Conservation (phyloP, 2,888 invertebrate species). For the Brenthis hecate region DNA sequence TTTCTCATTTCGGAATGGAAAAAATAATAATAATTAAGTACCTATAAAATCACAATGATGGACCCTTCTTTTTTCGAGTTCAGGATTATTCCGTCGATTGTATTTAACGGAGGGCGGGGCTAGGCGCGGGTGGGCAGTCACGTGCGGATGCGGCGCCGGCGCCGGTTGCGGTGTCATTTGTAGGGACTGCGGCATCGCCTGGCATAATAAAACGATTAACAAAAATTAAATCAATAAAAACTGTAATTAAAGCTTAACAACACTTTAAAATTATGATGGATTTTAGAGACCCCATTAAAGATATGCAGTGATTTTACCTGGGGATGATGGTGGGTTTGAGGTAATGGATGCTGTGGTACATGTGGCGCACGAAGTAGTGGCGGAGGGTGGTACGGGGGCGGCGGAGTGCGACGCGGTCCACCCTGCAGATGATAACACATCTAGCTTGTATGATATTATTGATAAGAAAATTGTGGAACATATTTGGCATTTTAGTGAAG, state of each 20-base stretch:
- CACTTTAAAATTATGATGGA: conserved; percentile 1
- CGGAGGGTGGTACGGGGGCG: conserved; percentile 89
- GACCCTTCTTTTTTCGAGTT: conserved; percentile 96
- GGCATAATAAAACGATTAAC: background rate
- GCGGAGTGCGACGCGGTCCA: conserved; percentile 87
- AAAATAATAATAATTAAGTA: conserved; percentile 4
- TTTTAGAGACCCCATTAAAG: background rate
- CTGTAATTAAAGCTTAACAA: too few relatives aligned
- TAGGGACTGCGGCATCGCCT: conserved; percentile 61
- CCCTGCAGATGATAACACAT: conserved; percentile 66
- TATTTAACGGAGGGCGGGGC: conserved; percentile 84
- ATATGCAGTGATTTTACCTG: conserved; percentile 52
- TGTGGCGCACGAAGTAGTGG: conserved; percentile 66
- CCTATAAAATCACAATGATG: conserved; percentile 96
- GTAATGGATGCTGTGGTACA: conserved; percentile 51
- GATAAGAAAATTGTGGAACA: background rate
- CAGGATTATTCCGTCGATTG: conserved; percentile 97
- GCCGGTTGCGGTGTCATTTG: conserved; percentile 52
- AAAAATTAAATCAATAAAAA: conserved; percentile 18
- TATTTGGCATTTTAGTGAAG: too few relatives aligned
- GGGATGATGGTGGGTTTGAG: conserved; percentile 60
- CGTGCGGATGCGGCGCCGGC: conserved; percentile 43
- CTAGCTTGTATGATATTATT: conserved; percentile 28
- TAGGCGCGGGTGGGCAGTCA: conserved; percentile 61
- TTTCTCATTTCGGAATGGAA: background rate